Conservation (phyloP, 1,140 invertebrate species). For the Trachelipus rathkii region DNA sequence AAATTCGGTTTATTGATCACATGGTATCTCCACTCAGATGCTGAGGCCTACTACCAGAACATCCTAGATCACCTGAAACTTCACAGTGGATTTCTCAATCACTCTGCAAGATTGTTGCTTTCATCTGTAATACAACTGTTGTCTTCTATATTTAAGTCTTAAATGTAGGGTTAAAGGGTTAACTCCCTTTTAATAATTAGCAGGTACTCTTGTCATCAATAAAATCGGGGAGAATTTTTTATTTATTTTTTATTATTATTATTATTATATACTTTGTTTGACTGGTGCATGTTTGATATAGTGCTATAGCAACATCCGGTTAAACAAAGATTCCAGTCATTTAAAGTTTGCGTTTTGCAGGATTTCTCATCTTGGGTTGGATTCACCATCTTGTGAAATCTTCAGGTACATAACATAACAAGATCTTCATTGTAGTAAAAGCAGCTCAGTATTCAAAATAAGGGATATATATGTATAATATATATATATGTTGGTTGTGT, state of each 20-base stretch:
- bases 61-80: slow-evolving; percentile 20
- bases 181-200: slow-evolving; percentile 28
- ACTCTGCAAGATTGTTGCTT: slow-evolving; percentile 14
- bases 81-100: slow-evolving; percentile 42
- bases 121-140: neutral
- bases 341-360: slow-evolving; percentile 45
- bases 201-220: slow-evolving; percentile 36
- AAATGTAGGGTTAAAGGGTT: neutral
- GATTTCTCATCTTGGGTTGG: slow-evolving; percentile 35
- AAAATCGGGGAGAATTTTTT: slow-evolving; percentile 19
- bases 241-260: neutral
- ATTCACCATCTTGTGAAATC: slow-evolving; percentile 35
- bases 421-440: neutral
- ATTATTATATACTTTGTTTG: slow-evolving; percentile 32
- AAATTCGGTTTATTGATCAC: slow-evolving; percentile 42
- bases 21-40: slow-evolving; percentile 47
- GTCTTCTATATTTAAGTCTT: neutral
- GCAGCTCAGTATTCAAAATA: no score
- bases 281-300: slow-evolving; percentile 45
- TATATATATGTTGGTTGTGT: no score
- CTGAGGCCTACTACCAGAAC: slow-evolving; percentile 36
- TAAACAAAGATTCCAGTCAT: slow-evolving; percentile 31
- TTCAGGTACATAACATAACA: slow-evolving; percentile 34
- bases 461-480: no score
- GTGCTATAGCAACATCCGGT: slow-evolving; percentile 27